These are phyloP conservation scores for Oreotrochilus melanogaster DNA, from an alignment of 2,113 vertebrate species.

Conservation along the genomic window DNA sequence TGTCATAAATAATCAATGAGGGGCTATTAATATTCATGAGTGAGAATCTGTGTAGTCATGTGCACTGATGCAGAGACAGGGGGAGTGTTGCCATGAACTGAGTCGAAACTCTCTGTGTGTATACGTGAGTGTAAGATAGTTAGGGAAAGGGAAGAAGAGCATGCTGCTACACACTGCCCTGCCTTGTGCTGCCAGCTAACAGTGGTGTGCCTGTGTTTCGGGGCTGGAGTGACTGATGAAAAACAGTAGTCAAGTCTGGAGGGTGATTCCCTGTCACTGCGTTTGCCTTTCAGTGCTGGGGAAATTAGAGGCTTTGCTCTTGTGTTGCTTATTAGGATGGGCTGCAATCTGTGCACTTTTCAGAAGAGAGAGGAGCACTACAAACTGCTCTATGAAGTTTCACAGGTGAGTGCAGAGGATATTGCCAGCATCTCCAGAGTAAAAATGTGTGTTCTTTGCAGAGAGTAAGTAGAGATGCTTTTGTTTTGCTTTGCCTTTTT, in stretches of 20 bases:
- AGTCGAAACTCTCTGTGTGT: slow-evolving; percentile 88
- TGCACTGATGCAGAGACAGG: slow-evolving; percentile 87
- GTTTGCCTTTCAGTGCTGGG: slow-evolving; percentile 83
- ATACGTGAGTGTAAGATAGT: slow-evolving; percentile 80
- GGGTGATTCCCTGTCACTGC: slow-evolving; percentile 88
- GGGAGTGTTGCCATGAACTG: slow-evolving; percentile 92
- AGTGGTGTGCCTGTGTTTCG: slow-evolving; percentile 80
- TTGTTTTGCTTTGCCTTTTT: slow-evolving; percentile 35
- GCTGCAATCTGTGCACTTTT: slow-evolving; percentile 98
- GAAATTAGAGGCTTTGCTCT: slow-evolving; percentile 84
- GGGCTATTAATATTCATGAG: slow-evolving; percentile 92
- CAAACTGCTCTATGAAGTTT: slow-evolving; percentile 98
- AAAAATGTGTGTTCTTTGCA: slow-evolving; percentile 57
- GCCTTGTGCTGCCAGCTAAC: slow-evolving; percentile 76
- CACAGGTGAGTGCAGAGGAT: slow-evolving; percentile 90
- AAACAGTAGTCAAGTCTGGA: slow-evolving; percentile 88
- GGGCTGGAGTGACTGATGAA: slow-evolving; percentile 90
- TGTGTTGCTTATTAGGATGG: slow-evolving; percentile 90
- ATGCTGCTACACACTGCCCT: slow-evolving; percentile 81
- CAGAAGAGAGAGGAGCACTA: slow-evolving; percentile 99
- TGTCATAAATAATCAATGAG: slow-evolving; percentile 92
- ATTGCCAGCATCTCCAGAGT: slow-evolving; percentile 27
- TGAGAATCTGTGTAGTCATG: slow-evolving; percentile 91
- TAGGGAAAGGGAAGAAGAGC: slow-evolving; percentile 81
- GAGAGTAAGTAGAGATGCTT: slow-evolving; percentile 48